Percentiles rank a stretch among this genome's conserved stretches.
Evolutionary conservation across 2,113 vertebrate genomes (phyloP).

Genomic region (Hippocampus comes): DNA sequence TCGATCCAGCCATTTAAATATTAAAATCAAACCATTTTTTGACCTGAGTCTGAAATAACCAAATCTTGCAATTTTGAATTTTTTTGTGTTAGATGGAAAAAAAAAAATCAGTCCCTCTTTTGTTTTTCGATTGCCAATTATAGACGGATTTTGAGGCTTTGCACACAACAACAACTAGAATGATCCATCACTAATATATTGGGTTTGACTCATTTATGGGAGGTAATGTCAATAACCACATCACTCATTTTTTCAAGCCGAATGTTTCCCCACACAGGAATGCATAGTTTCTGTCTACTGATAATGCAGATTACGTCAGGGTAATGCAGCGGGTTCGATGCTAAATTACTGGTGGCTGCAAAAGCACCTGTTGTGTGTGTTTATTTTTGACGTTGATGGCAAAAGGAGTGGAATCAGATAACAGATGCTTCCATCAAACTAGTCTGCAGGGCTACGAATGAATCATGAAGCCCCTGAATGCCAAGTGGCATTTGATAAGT

Average conservation of each 20-base stretch:
- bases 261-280: background rate
- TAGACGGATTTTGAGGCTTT: too few relatives aligned
- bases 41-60: too few relatives aligned
- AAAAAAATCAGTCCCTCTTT: too few relatives aligned
- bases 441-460: slow-evolving; percentile 70
- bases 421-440: slow-evolving; percentile 73
- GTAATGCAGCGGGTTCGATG: slow-evolving; percentile 26
- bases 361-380: slow-evolving; percentile 72
- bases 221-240: background rate
- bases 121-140: too few relatives aligned
- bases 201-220: background rate
- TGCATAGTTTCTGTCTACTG: background rate
- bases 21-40: too few relatives aligned
- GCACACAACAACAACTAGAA: too few relatives aligned
- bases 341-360: slow-evolving; percentile 48
- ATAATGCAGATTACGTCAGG: background rate
- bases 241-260: background rate
- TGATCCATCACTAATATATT: too few relatives aligned
- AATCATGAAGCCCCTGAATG: slow-evolving; percentile 74
- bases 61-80: too few relatives aligned
- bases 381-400: slow-evolving; percentile 70
- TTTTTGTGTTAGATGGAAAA: too few relatives aligned
- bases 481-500: slow-evolving; percentile 74
- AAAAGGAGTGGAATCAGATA: slow-evolving; percentile 72
- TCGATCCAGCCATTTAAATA: too few relatives aligned